Conservation (phyloP, 37 sponge, comb jelly and placozoan genomes). For the Lycopodina hypogea region DNA sequence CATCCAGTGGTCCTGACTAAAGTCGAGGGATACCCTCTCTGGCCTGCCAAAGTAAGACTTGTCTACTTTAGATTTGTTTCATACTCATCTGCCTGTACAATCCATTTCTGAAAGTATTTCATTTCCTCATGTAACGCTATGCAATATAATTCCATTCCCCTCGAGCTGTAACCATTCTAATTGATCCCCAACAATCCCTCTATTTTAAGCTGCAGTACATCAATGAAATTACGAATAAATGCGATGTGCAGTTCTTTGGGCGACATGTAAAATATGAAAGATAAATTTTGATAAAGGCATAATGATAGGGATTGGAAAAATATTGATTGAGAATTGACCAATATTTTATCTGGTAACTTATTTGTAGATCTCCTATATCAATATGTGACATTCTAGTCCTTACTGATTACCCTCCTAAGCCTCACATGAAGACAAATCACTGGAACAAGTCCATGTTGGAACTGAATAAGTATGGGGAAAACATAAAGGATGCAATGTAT, state of each 20-base stretch:
- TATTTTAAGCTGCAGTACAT: conserved; percentile 42
- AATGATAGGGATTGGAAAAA: not conserved
- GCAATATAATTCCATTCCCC: not conserved
- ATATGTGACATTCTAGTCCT: conserved; percentile 56
- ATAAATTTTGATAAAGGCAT: not conserved
- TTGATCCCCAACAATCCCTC: not conserved
- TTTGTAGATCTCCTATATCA: conserved; percentile 48
- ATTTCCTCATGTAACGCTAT: not conserved
- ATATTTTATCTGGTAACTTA: too few species aligned
- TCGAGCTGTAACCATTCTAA: not conserved
- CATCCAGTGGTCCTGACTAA: conserved; percentile 88
- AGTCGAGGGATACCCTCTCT: conserved; percentile 85
- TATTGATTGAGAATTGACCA: too few species aligned
- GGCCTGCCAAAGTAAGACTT: conserved; percentile 96
- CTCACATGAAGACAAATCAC: conserved; percentile 63
- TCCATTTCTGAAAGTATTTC: not conserved
- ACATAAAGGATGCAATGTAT: conserved; percentile 59
- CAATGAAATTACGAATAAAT: conserved; percentile 79
- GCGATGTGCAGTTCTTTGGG: conserved; percentile 95
- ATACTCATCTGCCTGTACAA: not conserved
- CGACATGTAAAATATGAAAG: conserved; percentile 67
- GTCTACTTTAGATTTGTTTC: not conserved
- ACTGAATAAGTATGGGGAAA: conserved; percentile 67
- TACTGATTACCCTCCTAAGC: conserved; percentile 58
- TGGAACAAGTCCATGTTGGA: conserved; percentile 78